A percentile compares a stretch with the other conserved stretches of the same genome.
phyloP scores from a whole-genome alignment of 2,888 invertebrate genomes.

The Gandaritis pyraliata region DNA sequence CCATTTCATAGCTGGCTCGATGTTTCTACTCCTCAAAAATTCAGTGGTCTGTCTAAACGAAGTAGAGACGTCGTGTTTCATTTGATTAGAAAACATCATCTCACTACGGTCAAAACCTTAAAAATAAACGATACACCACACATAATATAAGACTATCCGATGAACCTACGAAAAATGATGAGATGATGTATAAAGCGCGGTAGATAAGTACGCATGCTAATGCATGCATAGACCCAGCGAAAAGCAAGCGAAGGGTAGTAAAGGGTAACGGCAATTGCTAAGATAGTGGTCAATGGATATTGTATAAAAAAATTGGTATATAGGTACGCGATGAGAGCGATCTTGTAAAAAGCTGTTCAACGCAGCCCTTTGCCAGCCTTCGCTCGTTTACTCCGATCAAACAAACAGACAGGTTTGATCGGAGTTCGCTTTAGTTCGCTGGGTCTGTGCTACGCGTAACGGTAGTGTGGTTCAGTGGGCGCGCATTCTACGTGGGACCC shows the following conservation, averaged over 20 bases:
- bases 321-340: too few species aligned
- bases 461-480: conserved; percentile 80
- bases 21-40: conserved; percentile 14
- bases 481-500: conserved; percentile 94
- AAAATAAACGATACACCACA: not conserved
- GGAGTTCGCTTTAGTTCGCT: not conserved
- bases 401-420: too few species aligned
- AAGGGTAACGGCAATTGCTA: too few species aligned
- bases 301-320: too few species aligned
- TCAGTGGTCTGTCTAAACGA: not conserved
- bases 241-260: not conserved
- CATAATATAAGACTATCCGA: not conserved
- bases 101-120: conserved; percentile 14
- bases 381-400: too few species aligned
- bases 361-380: too few species aligned
- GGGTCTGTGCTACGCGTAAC: conserved; percentile 49
- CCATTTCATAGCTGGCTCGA: conserved; percentile 14
- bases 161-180: conserved; percentile 18
- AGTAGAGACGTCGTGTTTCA: conserved; percentile 19
- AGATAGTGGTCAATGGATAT: too few species aligned
- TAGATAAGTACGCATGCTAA: conserved; percentile 12
- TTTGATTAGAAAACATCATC: conserved; percentile 13
- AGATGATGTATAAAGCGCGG: conserved; percentile 45
- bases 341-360: too few species aligned
- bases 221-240: not conserved